Evolutionary conservation across 2,113 vertebrate genomes (phyloP).

Genomic region (Thermophis baileyi): DNA sequence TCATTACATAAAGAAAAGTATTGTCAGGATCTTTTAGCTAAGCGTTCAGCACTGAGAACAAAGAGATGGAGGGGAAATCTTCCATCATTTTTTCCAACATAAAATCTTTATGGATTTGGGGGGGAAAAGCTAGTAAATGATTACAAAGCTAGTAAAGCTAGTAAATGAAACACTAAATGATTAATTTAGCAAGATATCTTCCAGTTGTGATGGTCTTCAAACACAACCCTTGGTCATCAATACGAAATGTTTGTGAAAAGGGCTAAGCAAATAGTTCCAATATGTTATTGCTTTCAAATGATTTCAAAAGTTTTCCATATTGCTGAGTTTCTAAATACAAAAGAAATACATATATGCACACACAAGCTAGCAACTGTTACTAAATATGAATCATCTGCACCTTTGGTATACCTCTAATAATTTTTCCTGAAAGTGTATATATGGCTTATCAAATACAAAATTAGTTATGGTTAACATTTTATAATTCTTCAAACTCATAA

Average conservation of each 20-base stretch:
- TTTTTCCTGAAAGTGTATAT: not conserved
- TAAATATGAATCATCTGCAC: not conserved
- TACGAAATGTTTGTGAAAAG: conserved; percentile 1
- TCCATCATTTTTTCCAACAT: not conserved
- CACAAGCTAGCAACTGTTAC: not conserved
- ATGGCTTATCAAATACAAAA: not conserved
- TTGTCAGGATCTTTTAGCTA: not conserved
- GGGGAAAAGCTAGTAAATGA: not conserved
- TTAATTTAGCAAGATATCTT: conserved; percentile 5
- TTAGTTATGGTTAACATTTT: not conserved
- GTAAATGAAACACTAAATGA: conserved; percentile 10
- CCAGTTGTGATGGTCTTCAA: conserved; percentile 7
- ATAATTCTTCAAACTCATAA: not conserved
- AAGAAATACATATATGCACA: not conserved
- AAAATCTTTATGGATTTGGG: not conserved
- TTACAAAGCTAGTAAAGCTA: no score
- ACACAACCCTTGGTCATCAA: not conserved
- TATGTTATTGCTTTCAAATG: not conserved
- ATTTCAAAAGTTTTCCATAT: conserved; percentile 1
- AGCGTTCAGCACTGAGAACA: conserved; percentile 7
- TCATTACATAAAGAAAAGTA: not conserved
- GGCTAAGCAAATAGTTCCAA: not conserved
- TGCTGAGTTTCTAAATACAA: not conserved
- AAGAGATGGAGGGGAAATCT: not conserved
- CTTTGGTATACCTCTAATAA: not conserved